phyloP scores from a whole-genome alignment of 2,113 vertebrate species.

The Tapirus terrestris region DNA sequence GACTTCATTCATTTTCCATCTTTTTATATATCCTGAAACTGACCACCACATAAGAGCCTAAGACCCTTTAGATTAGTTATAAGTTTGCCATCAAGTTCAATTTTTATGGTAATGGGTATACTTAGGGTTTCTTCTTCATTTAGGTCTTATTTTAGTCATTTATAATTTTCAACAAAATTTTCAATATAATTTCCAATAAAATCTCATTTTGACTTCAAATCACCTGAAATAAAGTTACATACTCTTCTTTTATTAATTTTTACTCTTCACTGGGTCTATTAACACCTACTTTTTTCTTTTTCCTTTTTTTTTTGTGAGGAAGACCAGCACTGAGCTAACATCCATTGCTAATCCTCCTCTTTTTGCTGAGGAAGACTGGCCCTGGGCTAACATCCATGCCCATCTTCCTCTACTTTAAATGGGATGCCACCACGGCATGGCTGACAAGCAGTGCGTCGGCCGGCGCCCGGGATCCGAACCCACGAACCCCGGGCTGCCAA shows the following conservation, averaged over 20 bases:
- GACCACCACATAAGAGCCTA: neutral
- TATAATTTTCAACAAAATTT: conserved; percentile 9
- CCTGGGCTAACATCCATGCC: too few relatives aligned
- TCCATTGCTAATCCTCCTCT: too few relatives aligned
- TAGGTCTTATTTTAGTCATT: neutral
- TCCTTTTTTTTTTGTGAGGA: too few relatives aligned
- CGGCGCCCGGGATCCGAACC: too few relatives aligned
- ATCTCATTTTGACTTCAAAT: neutral
- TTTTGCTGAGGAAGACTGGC: too few relatives aligned
- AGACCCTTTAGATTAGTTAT: neutral
- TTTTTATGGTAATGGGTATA: neutral
- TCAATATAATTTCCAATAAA: neutral
- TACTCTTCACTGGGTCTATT: neutral
- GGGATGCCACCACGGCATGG: too few relatives aligned
- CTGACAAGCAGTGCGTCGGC: too few relatives aligned
- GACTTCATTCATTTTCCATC: neutral
- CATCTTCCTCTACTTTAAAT: too few relatives aligned
- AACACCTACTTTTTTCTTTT: neutral
- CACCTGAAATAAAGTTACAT: neutral
- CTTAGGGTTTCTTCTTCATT: neutral
- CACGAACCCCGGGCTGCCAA: too few relatives aligned
- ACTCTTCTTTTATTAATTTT: neutral
- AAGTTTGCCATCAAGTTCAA: neutral
- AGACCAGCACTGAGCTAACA: too few relatives aligned
- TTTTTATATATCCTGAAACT: neutral